These are phyloP conservation scores for Trematocara stigmaticum DNA, from an alignment of 2,113 vertebrate species.

Conservation along the genomic window DNA sequence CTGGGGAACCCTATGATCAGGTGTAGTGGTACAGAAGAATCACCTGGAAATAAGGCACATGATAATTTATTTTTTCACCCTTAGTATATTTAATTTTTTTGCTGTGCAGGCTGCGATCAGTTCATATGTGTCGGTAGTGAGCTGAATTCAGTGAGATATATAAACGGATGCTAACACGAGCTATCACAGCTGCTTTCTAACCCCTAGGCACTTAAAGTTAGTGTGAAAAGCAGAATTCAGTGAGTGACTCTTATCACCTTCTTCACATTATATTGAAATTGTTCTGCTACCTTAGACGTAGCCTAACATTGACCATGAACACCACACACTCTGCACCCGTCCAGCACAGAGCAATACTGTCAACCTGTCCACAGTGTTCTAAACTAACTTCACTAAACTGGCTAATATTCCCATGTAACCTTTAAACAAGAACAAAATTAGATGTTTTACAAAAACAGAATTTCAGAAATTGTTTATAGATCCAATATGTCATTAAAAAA, in stretches of 20 bases:
- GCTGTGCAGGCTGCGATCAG: accelerated
- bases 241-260: neutral
- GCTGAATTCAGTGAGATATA: neutral
- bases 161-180: neutral
- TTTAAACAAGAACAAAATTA: neutral
- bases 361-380: neutral
- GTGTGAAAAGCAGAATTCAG: neutral
- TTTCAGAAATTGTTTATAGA: neutral
- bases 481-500: neutral
- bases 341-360: neutral
- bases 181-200: neutral
- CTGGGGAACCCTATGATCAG: neutral
- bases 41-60: neutral
- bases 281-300: accelerated
- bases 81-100: neutral
- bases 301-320: neutral
- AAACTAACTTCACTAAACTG: neutral
- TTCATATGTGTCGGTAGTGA: neutral
- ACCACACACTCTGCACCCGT: neutral
- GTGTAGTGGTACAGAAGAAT: neutral
- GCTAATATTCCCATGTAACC: neutral
- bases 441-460: neutral
- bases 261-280: neutral
- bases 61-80: neutral
- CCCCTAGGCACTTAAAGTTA: neutral